These are phyloP conservation scores for Anomalospiza imberbis DNA, from an alignment of 2,797 vertebrate species.

Conservation along the genomic window DNA sequence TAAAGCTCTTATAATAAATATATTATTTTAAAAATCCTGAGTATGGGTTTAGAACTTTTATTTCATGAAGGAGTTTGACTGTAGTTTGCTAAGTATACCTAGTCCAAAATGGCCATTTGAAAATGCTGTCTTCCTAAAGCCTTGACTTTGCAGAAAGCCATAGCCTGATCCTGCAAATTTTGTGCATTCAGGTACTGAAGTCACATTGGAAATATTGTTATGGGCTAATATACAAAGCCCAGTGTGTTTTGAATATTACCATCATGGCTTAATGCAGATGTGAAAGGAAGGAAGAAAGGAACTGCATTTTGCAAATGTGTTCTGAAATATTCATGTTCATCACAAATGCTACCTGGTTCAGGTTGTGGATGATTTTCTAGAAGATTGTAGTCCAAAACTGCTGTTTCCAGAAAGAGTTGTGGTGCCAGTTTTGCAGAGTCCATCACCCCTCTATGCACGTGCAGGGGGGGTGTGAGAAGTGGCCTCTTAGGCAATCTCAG, in stretches of 20 bases:
- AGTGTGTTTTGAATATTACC: neutral
- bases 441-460: fast-evolving
- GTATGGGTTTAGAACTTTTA: neutral
- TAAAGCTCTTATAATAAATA: neutral
- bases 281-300: neutral
- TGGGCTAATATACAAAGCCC: fast-evolving
- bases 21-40: fast-evolving
- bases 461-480: fast-evolving
- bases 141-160: neutral
- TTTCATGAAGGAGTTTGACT: neutral
- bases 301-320: neutral
- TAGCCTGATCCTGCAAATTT: neutral
- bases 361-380: neutral
- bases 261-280: neutral
- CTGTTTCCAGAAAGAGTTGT: neutral
- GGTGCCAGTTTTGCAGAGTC: neutral
- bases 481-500: fast-evolving
- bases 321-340: slow-evolving; percentile 15
- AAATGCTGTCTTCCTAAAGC: neutral
- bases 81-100: neutral
- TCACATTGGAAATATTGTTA: neutral
- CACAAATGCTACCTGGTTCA: neutral
- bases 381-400: neutral
- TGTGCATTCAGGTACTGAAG: neutral
- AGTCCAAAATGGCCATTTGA: neutral